Base-by-base conservation (phyloP, 2,113 vertebrate genomes). In the Sebastes fasciatus region DNA sequence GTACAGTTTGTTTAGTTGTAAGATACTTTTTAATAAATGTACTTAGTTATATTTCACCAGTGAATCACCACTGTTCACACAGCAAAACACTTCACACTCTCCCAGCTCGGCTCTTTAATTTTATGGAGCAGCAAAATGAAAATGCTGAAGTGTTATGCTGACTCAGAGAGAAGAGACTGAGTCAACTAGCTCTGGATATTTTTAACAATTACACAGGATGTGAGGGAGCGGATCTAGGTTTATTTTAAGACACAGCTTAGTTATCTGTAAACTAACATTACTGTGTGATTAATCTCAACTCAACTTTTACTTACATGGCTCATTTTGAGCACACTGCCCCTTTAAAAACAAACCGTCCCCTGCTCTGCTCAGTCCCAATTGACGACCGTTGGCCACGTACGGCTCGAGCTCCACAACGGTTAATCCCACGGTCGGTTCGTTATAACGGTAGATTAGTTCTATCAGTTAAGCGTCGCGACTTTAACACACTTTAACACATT, bases 321-420 rank as follows among this genome's bases (percentile, higher is more conserved):
- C 26, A 17, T 21, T 60, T 6, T 6, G 60, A 65, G 79, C 58
- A 17, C 94, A 17, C 94, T 94, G 92, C 67, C 55, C 86, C 94
- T 95, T 95, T 95, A 95, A 94, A 80, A 85, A 57, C 74, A 51
- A 73, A 64, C 82, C 43, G 76, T 19, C 87, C 87, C 61, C 64
- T 49, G 82, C 26, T 26, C 26, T 26, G n/a, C 12, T 66, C 74
- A 40, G 79, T 86, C 82, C 62, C 49, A 40, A 82, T 43, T 17
- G 84, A 61, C 79, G 70, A 62, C 85, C 87, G 83, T 82, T 54
- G 83, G 89, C 86, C 86, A 83, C 92, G 88, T 84, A 81, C 77
- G 75, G 81, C 64, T 71, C 57, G 42, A 6, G 34, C 34, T 11
- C 26, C 45, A 26, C 26, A 9, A n/a, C 11, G 17, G 16, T 77